Percentiles rank a stretch among this genome's conserved stretches.
Evolutionary conservation across 1,140 invertebrate genomes (phyloP).

Genomic region (Pseudomyrmex sp.): DNA sequence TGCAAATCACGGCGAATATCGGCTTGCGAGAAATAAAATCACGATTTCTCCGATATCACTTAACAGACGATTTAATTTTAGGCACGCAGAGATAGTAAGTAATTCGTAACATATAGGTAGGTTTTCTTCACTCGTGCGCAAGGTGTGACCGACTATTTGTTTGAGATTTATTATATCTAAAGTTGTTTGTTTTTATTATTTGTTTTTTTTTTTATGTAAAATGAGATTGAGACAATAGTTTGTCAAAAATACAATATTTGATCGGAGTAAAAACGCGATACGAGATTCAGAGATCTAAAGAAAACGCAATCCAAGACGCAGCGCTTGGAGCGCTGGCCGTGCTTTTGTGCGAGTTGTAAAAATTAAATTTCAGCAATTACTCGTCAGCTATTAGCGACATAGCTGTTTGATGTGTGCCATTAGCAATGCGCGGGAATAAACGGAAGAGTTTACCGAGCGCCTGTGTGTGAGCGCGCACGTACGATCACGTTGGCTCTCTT

Average conservation of each 20-base stretch:
- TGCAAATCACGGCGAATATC: conserved; percentile 61
- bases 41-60: conserved; percentile 8
- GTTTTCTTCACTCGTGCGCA: conserved; percentile 12
- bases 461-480: conserved; percentile 72
- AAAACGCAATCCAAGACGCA: neutral
- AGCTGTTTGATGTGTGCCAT: conserved; percentile 79
- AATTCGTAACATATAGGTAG: neutral
- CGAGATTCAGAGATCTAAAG: neutral
- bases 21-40: conserved; percentile 1
- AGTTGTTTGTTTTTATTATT: no score
- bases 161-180: neutral
- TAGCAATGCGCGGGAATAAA: conserved; percentile 79
- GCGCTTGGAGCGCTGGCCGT: neutral
- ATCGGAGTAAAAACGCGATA: neutral
- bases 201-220: no score
- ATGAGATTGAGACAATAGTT: no score
- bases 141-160: conserved; percentile 34
- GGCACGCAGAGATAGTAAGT: neutral
- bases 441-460: conserved; percentile 77
- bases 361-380: conserved; percentile 82
- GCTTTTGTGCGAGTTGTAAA: conserved; percentile 63
- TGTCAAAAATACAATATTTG: neutral
- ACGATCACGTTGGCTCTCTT: conserved; percentile 75
- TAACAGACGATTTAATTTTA: neutral
- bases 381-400: conserved; percentile 79